These are phyloP conservation scores for Etheostoma spectabile DNA, from an alignment of 2,113 vertebrate genomes.

Conservation along the genomic window DNA sequence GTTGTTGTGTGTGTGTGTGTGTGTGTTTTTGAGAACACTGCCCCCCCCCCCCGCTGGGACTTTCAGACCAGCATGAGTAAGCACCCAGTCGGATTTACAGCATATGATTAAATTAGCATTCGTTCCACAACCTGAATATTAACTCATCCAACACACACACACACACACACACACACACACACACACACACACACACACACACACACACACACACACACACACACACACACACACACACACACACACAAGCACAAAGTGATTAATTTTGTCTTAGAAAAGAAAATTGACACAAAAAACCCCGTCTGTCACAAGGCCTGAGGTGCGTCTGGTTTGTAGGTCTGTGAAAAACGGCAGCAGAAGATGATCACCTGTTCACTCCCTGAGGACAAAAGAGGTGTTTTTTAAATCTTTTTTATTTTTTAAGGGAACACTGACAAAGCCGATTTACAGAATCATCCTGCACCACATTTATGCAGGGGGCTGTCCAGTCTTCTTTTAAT, in stretches of 20 bases:
- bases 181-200: background rate
- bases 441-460: slow-evolving; percentile 21
- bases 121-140: slow-evolving; percentile 86
- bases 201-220: slow-evolving; percentile 1
- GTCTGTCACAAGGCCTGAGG: slow-evolving; percentile 10
- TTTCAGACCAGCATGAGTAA: slow-evolving; percentile 90
- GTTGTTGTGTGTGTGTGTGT: background rate
- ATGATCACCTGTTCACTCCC: slow-evolving; percentile 51
- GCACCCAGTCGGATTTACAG: slow-evolving; percentile 90
- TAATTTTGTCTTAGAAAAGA: slow-evolving; percentile 47
- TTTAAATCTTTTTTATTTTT: slow-evolving; percentile 24
- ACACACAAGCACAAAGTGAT: slow-evolving; percentile 33
- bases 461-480: background rate
- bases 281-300: slow-evolving; percentile 19
- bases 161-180: background rate
- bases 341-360: slow-evolving; percentile 53
- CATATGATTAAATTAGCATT: slow-evolving; percentile 97
- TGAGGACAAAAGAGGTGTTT: background rate
- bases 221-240: background rate
- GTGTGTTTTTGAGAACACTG: slow-evolving; percentile 23
- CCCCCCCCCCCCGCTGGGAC: slow-evolving; percentile 74
- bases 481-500: background rate
- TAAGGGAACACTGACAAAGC: slow-evolving; percentile 33
- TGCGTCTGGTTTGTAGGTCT: slow-evolving; percentile 39
- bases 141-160: slow-evolving; percentile 34